Evolutionary conservation across 2,113 vertebrate species (phyloP).

Genomic region (Emydocephalus ijimae): DNA sequence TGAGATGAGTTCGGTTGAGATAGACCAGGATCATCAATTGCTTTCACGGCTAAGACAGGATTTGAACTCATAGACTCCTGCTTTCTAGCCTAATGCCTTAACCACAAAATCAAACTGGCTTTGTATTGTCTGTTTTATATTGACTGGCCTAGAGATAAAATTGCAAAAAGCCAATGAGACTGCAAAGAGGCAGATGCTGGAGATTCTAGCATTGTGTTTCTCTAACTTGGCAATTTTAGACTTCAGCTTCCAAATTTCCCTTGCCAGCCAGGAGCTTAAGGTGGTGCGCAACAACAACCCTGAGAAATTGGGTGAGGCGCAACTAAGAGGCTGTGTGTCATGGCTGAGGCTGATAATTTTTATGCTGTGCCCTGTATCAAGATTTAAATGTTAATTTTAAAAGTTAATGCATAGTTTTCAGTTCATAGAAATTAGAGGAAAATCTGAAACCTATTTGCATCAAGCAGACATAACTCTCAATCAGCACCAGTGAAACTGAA

Average conservation of each 20-base stretch:
- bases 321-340: not conserved
- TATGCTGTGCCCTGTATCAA: not conserved
- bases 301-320: not conserved
- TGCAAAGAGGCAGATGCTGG: too few species aligned
- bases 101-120: not conserved
- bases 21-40: not conserved
- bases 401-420: not conserved
- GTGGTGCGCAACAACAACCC: not conserved
- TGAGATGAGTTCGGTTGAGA: not conserved
- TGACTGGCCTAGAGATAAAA: too few species aligned
- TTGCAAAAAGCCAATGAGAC: too few species aligned
- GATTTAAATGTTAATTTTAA: not conserved
- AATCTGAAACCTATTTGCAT: not conserved
- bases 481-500: not conserved
- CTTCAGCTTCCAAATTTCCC: too few species aligned
- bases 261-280: not conserved
- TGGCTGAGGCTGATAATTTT: not conserved
- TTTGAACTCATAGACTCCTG: not conserved
- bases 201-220: too few species aligned
- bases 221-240: too few species aligned
- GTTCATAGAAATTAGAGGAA: not conserved
- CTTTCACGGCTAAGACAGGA: not conserved
- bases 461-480: not conserved
- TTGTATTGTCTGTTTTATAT: too few species aligned
- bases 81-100: not conserved